Conservation (phyloP, 2,888 invertebrate genomes). For the Drosophila demipolita region DNA sequence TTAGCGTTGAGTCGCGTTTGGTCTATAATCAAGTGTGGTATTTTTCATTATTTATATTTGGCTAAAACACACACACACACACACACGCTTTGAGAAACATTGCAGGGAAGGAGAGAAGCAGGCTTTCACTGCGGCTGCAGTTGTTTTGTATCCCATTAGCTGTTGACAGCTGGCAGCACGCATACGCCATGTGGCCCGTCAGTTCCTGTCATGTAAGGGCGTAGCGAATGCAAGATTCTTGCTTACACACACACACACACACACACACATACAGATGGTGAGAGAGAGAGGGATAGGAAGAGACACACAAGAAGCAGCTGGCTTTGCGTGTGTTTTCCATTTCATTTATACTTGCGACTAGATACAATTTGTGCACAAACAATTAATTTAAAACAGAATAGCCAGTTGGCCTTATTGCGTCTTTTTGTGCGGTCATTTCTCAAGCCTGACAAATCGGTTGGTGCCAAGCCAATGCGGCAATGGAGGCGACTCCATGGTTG, state of each 20-base stretch:
- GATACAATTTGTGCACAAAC: slow-evolving; percentile 58
- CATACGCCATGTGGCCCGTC: slow-evolving; percentile 77
- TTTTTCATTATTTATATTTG: slow-evolving; percentile 72
- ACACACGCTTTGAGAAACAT: background rate
- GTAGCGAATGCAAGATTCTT: slow-evolving; percentile 38
- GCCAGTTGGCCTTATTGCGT: slow-evolving; percentile 58
- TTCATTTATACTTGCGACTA: slow-evolving; percentile 34
- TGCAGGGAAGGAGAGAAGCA: slow-evolving; percentile 9
- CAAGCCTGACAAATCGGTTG: slow-evolving; percentile 70
- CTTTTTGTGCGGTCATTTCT: slow-evolving; percentile 64
- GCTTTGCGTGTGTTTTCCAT: slow-evolving; percentile 18
- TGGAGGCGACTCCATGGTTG: background rate
- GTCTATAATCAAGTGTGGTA: slow-evolving; percentile 72
- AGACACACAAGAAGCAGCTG: slow-evolving; percentile 20
- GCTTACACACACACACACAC: slow-evolving; percentile 9
- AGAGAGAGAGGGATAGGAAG: background rate
- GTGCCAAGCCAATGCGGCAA: slow-evolving; percentile 18
- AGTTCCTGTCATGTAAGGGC: slow-evolving; percentile 76
- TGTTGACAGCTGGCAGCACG: slow-evolving; percentile 61
- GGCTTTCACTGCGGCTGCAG: slow-evolving; percentile 36
- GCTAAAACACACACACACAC: slow-evolving; percentile 21
- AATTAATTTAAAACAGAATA: slow-evolving; percentile 63
- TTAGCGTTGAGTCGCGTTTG: slow-evolving; percentile 50
- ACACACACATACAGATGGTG: background rate
- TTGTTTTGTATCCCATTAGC: slow-evolving; percentile 60